Percentiles rank a stretch among this genome's conserved stretches.
Conservation (phyloP, 2,113 vertebrate species). For the Bettongia penicillata region DNA sequence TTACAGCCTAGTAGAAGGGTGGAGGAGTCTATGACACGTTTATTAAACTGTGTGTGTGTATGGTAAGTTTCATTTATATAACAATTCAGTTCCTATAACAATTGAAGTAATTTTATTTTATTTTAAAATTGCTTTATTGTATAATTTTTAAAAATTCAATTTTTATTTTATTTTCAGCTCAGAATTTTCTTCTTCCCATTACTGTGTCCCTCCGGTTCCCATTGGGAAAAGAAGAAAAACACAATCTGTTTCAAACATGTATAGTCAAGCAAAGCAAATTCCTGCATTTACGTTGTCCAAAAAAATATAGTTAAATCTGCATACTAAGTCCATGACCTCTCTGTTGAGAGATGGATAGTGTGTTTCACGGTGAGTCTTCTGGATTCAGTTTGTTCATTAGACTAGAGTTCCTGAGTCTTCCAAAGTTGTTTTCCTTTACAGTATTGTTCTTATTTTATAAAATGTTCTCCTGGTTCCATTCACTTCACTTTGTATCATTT, state of each 20-base stretch:
- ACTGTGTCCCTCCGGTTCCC: neutral
- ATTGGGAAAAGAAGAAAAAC: neutral
- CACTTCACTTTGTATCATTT: neutral
- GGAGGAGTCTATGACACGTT: neutral
- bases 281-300: neutral
- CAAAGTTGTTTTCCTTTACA: neutral
- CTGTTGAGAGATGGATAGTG: neutral
- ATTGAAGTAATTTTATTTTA: neutral
- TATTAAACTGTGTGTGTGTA: neutral
- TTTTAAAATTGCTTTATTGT: neutral
- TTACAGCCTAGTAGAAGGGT: neutral
- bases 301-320: neutral
- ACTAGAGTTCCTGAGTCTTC: neutral
- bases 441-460: neutral
- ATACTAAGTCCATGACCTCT: neutral
- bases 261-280: neutral
- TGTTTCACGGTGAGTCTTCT: neutral
- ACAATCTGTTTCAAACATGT: neutral
- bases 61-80: neutral
- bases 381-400: neutral
- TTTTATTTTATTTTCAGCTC: neutral
- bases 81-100: neutral
- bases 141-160: neutral
- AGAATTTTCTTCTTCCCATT: neutral
- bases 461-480: neutral